Base-by-base conservation (phyloP, 2,113 vertebrate species). In the Sorex fumeus region DNA sequence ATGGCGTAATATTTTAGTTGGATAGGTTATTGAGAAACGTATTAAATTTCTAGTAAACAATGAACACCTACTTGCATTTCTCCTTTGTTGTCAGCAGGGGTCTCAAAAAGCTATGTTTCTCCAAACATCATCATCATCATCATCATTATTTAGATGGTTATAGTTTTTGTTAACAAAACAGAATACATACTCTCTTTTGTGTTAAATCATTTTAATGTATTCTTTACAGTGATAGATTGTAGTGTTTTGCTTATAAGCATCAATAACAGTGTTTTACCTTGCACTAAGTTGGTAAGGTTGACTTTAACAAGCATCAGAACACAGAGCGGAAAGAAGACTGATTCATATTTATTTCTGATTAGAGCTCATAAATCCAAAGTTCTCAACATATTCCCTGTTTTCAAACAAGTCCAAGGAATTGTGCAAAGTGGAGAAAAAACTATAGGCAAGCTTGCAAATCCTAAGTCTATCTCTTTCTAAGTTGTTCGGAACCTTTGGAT, bases 21-120 rank as follows among this genome's bases (percentile, higher is more conserved):
- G 27, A 10, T 9, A 72, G 76, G 30, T 18, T 90, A 69, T 47
- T 21, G 23, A 83, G 30, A 36, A 83, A 77, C 2, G 0, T 64
- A 13, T 69, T 80, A 8, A 15, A 0, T 86, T 86, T 43, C n/a
- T 27, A 4, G 2, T 62, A 83, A 81, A 53, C 18, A 53, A 85
- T 21, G 34, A 32, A 82, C 50, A 76, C 28, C 43, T 69, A 21
- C 28, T 21, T 95, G 94, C 34, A 93, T 11, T 96, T 96, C 79
- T 32, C 28, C 40, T 30, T 23, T 91, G 2, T 13, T 1, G 47
- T 84, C 96, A 97, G 96, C 90, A 96, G 96, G 96, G 96, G 96
- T 95, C 96, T 96, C 95, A 96, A 90, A 95, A 88, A 64, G 45
- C 72, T 96, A 88, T 95, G 84, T 45, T 57, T 90, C 83, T 96